Evolutionary conservation across 2,888 invertebrate species (phyloP).

Genomic region (Sceliomorpha sp.): DNA sequence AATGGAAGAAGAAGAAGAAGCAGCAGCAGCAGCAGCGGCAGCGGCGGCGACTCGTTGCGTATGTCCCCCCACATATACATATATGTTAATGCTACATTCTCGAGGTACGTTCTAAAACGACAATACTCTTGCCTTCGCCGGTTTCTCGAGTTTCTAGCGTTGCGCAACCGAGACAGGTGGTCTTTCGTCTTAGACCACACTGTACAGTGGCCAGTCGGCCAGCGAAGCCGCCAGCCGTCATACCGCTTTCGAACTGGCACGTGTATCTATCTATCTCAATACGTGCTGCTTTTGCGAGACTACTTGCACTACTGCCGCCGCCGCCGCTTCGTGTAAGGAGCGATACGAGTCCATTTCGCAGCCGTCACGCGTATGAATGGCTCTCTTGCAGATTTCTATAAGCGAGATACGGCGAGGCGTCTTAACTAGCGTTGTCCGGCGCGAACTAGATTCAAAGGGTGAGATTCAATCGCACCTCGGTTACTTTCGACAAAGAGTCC

Average conservation of each 20-base stretch:
- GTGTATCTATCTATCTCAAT: constrained; percentile 3
- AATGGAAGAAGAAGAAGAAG: constrained; percentile 10
- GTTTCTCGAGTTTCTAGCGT: constrained; percentile 58
- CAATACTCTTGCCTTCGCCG: constrained; percentile 48
- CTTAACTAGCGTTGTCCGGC: too few relatives aligned
- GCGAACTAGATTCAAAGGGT: too few relatives aligned
- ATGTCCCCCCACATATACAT: constrained; percentile 38
- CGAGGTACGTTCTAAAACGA: constrained; percentile 44
- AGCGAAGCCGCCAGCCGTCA: constrained; percentile 3
- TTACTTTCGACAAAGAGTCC: too few relatives aligned
- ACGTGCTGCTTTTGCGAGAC: background rate
- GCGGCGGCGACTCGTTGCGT: constrained; percentile 24
- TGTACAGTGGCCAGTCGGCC: background rate
- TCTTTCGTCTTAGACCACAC: constrained; percentile 45
- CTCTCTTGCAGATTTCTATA: too few relatives aligned
- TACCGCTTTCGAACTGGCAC: constrained; percentile 6
- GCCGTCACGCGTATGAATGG: constrained; percentile 12
- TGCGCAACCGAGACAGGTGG: constrained; percentile 59
- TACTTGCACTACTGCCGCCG: constrained; percentile 14
- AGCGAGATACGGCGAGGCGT: too few relatives aligned
- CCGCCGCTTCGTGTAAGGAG: constrained; percentile 6
- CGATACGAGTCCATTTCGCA: constrained; percentile 29
- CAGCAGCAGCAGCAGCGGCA: background rate
- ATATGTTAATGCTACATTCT: constrained; percentile 41
- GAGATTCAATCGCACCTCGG: too few relatives aligned